phyloP scores from a whole-genome alignment of 1,140 invertebrate genomes.

The Papilio machaon region DNA sequence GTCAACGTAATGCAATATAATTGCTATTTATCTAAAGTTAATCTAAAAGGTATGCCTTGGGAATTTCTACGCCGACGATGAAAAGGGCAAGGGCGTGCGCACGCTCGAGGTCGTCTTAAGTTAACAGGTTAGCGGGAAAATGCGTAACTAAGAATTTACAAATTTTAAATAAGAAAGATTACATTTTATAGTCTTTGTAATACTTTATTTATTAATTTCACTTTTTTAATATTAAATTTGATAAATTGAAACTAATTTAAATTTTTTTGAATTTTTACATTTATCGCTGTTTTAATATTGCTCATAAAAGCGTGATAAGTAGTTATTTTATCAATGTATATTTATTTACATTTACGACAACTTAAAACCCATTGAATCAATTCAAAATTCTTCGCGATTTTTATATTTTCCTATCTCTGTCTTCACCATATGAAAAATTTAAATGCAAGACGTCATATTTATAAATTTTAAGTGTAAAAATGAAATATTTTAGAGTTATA shows the following conservation, averaged over 20 bases:
- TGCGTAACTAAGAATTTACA: constrained; percentile 16
- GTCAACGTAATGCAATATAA: not conserved
- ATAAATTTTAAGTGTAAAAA: not conserved
- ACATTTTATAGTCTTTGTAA: not conserved
- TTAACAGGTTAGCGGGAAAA: constrained; percentile 3
- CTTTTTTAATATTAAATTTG: not conserved
- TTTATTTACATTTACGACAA: too few relatives aligned
- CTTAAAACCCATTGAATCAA: too few relatives aligned
- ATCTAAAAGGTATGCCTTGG: constrained; percentile 49
- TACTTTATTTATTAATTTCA: not conserved
- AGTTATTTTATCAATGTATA: too few relatives aligned
- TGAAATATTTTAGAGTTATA: constrained; percentile 37
- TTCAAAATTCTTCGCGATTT: too few relatives aligned
- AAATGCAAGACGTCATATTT: too few relatives aligned
- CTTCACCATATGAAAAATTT: too few relatives aligned
- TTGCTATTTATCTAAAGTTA: constrained; percentile 48
- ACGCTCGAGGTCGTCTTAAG: constrained; percentile 45
- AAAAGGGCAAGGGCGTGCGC: constrained; percentile 50
- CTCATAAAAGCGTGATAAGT: too few relatives aligned
- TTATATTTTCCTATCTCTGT: too few relatives aligned
- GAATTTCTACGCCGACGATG: constrained; percentile 46
- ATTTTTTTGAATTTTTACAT: too few relatives aligned
- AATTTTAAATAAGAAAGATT: not conserved
- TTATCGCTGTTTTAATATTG: too few relatives aligned
- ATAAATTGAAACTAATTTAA: too few relatives aligned